Evolutionary conservation across 2,113 vertebrate species (phyloP).

Genomic region (Cercocebus atys): DNA sequence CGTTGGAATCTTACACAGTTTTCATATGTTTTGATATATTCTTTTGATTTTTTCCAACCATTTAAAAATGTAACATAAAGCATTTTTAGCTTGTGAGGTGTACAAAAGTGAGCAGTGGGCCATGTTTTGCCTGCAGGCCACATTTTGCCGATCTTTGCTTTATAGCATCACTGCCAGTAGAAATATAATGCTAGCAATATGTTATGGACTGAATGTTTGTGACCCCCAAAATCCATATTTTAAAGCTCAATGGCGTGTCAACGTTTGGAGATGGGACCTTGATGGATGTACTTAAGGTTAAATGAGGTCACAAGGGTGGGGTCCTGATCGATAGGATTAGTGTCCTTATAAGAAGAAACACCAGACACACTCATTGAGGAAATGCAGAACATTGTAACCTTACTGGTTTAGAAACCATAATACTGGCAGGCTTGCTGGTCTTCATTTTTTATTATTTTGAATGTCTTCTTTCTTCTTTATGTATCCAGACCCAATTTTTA

Average conservation of each 20-base stretch:
- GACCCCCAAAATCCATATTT: background rate
- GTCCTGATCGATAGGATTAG: background rate
- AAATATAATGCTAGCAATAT: background rate
- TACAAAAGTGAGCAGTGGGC: background rate
- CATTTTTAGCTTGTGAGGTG: background rate
- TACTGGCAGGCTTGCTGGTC: background rate
- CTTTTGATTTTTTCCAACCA: background rate
- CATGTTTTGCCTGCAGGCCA: background rate
- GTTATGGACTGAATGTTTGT: background rate
- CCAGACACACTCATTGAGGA: background rate
- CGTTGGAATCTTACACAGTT: background rate
- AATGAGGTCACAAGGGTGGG: background rate
- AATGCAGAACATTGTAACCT: background rate
- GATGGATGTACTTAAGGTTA: background rate
- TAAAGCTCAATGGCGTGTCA: background rate
- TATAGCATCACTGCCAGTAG: background rate
- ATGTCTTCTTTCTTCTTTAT: background rate
- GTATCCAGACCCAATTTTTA: background rate
- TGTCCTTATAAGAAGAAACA: background rate
- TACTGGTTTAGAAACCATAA: background rate
- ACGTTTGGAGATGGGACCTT: background rate
- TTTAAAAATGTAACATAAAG: background rate
- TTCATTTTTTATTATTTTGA: slow-evolving; percentile 16
- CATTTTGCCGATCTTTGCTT: background rate
- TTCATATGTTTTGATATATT: background rate